A percentile compares a stretch with the other conserved stretches of the same genome.
Conservation (phyloP, 2,888 invertebrate genomes). For the Glaucopsyche alexis region DNA sequence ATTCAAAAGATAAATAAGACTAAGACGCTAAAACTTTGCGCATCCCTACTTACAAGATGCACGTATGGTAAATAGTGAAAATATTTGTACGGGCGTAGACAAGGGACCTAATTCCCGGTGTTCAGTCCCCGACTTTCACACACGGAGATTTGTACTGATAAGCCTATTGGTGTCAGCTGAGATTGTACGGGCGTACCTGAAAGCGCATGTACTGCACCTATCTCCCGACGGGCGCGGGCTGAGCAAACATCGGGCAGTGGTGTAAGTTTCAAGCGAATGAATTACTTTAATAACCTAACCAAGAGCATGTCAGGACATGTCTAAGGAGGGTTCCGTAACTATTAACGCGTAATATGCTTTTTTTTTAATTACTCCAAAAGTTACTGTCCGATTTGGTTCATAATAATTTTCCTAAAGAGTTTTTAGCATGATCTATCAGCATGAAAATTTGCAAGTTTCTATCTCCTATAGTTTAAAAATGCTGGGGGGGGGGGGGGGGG, state of each 20-base stretch:
- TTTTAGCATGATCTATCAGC: too few relatives aligned
- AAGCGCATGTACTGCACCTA: constrained; percentile 77
- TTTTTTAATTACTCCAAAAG: too few relatives aligned
- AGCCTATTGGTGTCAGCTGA: constrained; percentile 76
- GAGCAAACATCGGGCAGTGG: constrained; percentile 60
- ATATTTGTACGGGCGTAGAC: constrained; percentile 32
- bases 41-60: constrained; percentile 1
- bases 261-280: constrained; percentile 44
- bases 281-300: too few relatives aligned
- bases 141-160: constrained; percentile 71
- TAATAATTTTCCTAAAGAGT: too few relatives aligned
- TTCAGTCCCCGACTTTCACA: constrained; percentile 66
- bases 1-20: too few relatives aligned
- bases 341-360: too few relatives aligned
- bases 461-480: too few relatives aligned
- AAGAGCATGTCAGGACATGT: too few relatives aligned
- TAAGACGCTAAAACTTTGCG: neutral
- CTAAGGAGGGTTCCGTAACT: too few relatives aligned
- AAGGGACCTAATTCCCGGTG: constrained; percentile 37
- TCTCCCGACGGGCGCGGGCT: constrained; percentile 71
- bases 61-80: constrained; percentile 32
- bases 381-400: too few relatives aligned
- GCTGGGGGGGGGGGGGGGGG: too few relatives aligned
- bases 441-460: too few relatives aligned
- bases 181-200: constrained; percentile 71